These are phyloP conservation scores for Onychorhynchus coronatus DNA, from an alignment of 2,113 vertebrate genomes.

Conservation along the genomic window DNA sequence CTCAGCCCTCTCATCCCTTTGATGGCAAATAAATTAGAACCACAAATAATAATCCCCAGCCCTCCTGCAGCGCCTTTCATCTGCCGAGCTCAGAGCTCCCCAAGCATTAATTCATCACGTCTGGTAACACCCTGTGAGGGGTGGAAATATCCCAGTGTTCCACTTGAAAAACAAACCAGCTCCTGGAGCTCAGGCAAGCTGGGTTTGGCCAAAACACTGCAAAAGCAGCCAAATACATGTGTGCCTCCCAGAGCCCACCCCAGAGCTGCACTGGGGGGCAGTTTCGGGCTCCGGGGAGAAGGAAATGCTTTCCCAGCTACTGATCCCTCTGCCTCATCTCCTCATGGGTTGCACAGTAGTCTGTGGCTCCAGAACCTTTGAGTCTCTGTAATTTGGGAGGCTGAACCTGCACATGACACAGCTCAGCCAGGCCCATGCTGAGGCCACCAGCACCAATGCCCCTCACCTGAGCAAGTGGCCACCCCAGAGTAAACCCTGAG, in stretches of 20 bases:
- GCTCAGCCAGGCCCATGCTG: neutral
- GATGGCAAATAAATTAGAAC: constrained; percentile 55
- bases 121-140: neutral
- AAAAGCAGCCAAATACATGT: neutral
- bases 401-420: neutral
- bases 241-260: neutral
- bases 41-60: constrained; percentile 17
- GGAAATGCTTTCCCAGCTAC: neutral
- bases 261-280: rapidly evolving
- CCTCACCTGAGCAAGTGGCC: neutral
- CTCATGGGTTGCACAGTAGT: neutral
- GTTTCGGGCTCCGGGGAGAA: neutral
- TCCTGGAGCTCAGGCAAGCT: neutral
- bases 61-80: constrained; percentile 3
- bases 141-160: neutral
- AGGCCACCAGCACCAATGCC: rapidly evolving
- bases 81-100: constrained; percentile 18
- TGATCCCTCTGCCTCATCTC: neutral
- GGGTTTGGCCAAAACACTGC: rapidly evolving
- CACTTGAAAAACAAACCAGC: neutral
- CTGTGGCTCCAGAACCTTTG: neutral
- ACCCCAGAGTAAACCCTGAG: neutral
- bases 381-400: neutral
- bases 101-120: neutral
- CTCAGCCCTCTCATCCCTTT: constrained; percentile 44